A percentile compares a stretch with the other conserved stretches of the same genome.
These are phyloP conservation scores for Tragelaphus scriptus DNA, from an alignment of 2,113 vertebrate genomes.

Conservation along the genomic window DNA sequence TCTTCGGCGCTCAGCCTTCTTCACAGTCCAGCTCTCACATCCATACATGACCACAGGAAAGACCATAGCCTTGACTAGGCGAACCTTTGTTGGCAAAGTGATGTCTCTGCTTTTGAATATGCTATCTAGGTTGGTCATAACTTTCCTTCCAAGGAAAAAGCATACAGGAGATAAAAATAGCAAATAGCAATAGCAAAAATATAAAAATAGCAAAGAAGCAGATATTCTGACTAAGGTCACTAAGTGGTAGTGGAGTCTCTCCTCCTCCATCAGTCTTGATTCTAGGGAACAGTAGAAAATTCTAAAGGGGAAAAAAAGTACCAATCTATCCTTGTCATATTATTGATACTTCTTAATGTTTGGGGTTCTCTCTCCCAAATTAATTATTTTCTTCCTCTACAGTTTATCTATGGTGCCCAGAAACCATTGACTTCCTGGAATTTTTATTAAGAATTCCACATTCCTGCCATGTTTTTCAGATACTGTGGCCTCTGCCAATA, in stretches of 20 bases:
- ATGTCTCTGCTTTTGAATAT: no score
- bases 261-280: not conserved
- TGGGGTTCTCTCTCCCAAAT: not conserved
- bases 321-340: not conserved
- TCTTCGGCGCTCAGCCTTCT: no score
- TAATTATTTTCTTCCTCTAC: slow-evolving; percentile 52
- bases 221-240: not conserved
- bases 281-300: not conserved
- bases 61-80: no score
- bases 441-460: slow-evolving; percentile 70
- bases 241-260: not conserved
- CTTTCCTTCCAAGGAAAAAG: no score
- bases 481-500: slow-evolving; percentile 61
- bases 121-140: no score
- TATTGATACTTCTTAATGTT: slow-evolving; percentile 36
- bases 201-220: not conserved
- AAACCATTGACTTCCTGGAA: slow-evolving; percentile 68
- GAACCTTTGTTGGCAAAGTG: no score
- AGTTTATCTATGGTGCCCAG: slow-evolving; percentile 64
- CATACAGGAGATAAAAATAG: not conserved
- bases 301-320: not conserved
- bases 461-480: slow-evolving; percentile 64
- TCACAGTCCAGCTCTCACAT: no score
- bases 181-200: no score
- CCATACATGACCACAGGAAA: no score